These are phyloP conservation scores for Athalia rosae DNA, from an alignment of 2,888 invertebrate genomes.

Conservation along the genomic window DNA sequence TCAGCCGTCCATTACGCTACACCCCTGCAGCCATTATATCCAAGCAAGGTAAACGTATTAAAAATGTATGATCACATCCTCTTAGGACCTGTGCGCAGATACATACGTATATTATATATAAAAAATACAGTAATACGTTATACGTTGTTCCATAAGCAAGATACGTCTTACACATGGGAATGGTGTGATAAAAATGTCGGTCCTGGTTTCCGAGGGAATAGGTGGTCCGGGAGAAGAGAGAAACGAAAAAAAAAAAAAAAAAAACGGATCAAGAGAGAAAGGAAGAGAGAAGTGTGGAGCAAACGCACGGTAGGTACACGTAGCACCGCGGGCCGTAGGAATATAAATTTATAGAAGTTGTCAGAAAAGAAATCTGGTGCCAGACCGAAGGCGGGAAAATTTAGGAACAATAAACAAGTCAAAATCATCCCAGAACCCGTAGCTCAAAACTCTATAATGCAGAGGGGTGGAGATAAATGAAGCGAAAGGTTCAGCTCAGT, in stretches of 20 bases:
- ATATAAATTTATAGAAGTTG: constrained; percentile 8
- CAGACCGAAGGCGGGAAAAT: neutral
- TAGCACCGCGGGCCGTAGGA: neutral
- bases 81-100: neutral
- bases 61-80: constrained; percentile 21
- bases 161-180: neutral
- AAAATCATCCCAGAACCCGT: constrained; percentile 31
- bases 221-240: no score
- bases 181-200: neutral
- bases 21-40: constrained; percentile 14
- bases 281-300: neutral
- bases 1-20: constrained; percentile 1
- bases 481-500: constrained; percentile 24
- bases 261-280: no score
- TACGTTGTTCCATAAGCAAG: neutral
- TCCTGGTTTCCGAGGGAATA: no score
- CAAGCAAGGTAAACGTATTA: constrained; percentile 4
- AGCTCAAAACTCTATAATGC: neutral
- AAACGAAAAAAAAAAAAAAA: no score
- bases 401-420: constrained; percentile 30
- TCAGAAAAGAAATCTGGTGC: neutral
- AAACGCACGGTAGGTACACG: neutral
- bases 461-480: constrained; percentile 25
- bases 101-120: no score
- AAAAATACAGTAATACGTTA: neutral